Base-by-base conservation (phyloP, 1,140 invertebrate species). In the Penaeus japonicus region DNA sequence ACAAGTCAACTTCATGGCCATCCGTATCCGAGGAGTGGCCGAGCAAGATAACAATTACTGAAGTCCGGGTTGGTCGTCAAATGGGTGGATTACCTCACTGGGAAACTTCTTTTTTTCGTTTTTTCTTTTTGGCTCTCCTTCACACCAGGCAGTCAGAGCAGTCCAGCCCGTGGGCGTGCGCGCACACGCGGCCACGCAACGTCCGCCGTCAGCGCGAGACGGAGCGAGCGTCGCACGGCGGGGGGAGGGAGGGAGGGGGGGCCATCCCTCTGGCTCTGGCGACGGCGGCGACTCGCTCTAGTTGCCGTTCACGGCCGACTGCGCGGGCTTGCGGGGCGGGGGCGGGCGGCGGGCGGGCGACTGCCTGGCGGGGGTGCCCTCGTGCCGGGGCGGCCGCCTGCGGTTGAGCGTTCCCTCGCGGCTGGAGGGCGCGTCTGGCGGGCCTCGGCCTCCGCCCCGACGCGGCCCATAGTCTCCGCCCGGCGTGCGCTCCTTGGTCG, bases 291-390 rank as follows among this genome's bases (percentile, higher is more conserved):
- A 55, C 55, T 35, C 59, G n/a, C 17, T 84, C 57, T 88, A 88
- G 54, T 88, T 88, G 55, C 87, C 87, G 83, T 88, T 88, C 24
- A 88, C 87, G 57, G 87, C 62, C 57, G 86, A 18, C 27, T 62
- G 47, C n/a, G 27, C 24, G 47, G 80, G 53, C 65, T 39, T 82
- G 47, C 80, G 65, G 27, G 87, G 87, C 70, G 47, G 59, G 47
- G 87, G 87, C 12, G 87, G 87, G 32, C 87, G 87, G 3, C 87
- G 47, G n/a, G 80, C 87, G 39, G 87, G 87, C n/a, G 87, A 88
- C 87, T 88, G 87, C 18, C 87, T 80, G 39, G 80, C 87, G n/a
- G 79, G 87, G 3, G 77, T 86, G n/a, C 85, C 85, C 30, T 86
- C 85, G 12, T 86, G 85, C 32, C 85, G 85, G 0, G 87, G 87